Percentiles rank a stretch among this genome's conserved stretches.
Conservation (phyloP, 2,797 vertebrate genomes). For the Telmatherina bonti region DNA sequence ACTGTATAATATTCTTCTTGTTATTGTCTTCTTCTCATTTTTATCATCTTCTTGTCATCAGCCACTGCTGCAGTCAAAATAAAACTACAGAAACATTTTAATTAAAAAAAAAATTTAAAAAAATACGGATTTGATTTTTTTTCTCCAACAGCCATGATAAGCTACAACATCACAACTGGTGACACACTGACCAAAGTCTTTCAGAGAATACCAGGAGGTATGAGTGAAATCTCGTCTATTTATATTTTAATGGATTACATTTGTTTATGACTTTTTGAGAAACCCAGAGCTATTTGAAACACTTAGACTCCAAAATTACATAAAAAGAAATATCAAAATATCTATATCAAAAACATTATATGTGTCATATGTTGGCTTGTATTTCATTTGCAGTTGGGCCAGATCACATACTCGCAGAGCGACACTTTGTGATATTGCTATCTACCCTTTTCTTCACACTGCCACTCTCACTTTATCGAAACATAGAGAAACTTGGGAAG, state of each 20-base stretch:
- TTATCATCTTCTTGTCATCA: too few species aligned
- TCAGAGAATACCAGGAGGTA: constrained; percentile 94
- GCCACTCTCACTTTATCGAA: constrained; percentile 91
- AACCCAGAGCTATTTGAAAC: not conserved
- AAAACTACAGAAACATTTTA: not conserved
- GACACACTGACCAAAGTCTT: constrained; percentile 97
- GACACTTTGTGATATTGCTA: constrained; percentile 89
- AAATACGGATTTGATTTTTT: not conserved
- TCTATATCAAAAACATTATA: not conserved
- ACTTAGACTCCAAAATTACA: too few species aligned
- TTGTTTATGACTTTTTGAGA: too few species aligned
- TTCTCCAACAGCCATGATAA: constrained; percentile 91
- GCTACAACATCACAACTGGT: constrained; percentile 96
- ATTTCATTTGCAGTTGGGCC: constrained; percentile 86
- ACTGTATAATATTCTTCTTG: not conserved
- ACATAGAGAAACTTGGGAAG: constrained; percentile 93
- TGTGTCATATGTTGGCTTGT: not conserved
- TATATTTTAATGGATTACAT: too few species aligned
- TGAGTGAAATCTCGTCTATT: not conserved
- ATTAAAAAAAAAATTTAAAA: too few species aligned
- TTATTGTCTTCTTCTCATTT: too few species aligned
- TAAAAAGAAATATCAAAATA: not conserved
- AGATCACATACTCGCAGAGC: constrained; percentile 85
- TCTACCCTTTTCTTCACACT: constrained; percentile 88
- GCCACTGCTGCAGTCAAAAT: not conserved